A percentile compares a stretch with the other conserved stretches of the same genome.
Evolutionary conservation across 2,888 invertebrate species (phyloP).

Genomic region (Timandra comae): DNA sequence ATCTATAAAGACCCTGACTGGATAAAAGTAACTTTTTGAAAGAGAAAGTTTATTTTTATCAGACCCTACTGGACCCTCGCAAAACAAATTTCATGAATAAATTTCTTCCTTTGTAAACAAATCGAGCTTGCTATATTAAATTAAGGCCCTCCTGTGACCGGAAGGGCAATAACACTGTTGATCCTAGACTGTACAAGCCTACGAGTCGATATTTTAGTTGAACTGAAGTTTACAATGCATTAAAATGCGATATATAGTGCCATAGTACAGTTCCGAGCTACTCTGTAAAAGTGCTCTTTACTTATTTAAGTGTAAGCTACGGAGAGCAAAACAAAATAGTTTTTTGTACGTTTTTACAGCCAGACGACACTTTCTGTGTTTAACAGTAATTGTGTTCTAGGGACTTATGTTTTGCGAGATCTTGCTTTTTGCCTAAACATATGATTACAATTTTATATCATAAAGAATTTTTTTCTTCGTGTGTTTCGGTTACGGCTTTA

Average conservation of each 20-base stretch:
- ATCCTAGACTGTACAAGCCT: slow-evolving; percentile 33
- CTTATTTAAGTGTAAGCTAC: too few relatives aligned
- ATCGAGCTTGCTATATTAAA: slow-evolving; percentile 70
- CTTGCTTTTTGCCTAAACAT: too few relatives aligned
- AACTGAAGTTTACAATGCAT: slow-evolving; percentile 18
- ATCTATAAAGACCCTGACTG: slow-evolving; percentile 26
- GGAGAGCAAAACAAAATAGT: background rate
- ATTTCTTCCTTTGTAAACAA: slow-evolving; percentile 74
- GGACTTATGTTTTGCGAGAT: too few relatives aligned
- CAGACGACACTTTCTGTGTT: too few relatives aligned
- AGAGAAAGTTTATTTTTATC: slow-evolving; percentile 62
- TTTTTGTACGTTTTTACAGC: slow-evolving; percentile 1
- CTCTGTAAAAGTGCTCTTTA: too few relatives aligned
- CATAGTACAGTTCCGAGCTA: too few relatives aligned
- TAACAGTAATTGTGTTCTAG: too few relatives aligned
- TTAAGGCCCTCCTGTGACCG: slow-evolving; percentile 56
- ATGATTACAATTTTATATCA: too few relatives aligned
- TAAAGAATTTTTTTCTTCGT: too few relatives aligned
- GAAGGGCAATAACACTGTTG: slow-evolving; percentile 51
- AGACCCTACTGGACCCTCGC: slow-evolving; percentile 42
- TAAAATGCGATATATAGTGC: too few relatives aligned
- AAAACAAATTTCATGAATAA: slow-evolving; percentile 76
- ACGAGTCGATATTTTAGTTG: slow-evolving; percentile 6
- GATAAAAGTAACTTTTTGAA: slow-evolving; percentile 51
- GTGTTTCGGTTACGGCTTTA: too few relatives aligned